Conservation (phyloP, 2,888 invertebrate species). For the Spilarctia lutea region DNA sequence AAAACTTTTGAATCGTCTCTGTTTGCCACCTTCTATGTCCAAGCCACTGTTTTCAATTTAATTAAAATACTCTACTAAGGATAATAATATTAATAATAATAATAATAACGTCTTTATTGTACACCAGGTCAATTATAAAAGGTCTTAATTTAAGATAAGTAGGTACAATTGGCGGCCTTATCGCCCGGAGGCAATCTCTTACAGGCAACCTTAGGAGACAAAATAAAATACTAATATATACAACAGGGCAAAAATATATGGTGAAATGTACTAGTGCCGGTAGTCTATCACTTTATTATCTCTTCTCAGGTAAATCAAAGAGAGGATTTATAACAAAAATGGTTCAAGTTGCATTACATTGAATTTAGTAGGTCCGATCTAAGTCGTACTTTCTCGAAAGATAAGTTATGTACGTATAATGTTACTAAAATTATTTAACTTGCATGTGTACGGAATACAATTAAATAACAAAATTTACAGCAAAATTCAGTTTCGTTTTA, state of each 20-base stretch:
- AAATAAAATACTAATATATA: background rate
- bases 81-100: no score
- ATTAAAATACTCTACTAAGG: background rate
- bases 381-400: background rate
- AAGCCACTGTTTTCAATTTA: background rate
- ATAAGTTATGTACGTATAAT: background rate
- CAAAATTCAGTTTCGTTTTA: background rate
- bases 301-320: background rate
- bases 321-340: background rate
- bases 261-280: background rate
- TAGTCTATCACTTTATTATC: background rate
- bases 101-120: no score
- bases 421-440: background rate
- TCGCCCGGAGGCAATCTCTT: no score
- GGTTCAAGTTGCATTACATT: background rate
- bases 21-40: background rate
- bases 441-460: background rate
- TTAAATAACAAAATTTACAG: background rate
- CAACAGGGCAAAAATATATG: no score
- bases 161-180: no score
- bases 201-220: no score
- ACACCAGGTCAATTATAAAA: no score
- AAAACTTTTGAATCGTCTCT: slow-evolving; percentile 33
- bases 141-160: no score
- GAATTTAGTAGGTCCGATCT: background rate